Evolutionary conservation across 1,140 invertebrate genomes (phyloP).

Genomic region (Drosophila sucinea): DNA sequence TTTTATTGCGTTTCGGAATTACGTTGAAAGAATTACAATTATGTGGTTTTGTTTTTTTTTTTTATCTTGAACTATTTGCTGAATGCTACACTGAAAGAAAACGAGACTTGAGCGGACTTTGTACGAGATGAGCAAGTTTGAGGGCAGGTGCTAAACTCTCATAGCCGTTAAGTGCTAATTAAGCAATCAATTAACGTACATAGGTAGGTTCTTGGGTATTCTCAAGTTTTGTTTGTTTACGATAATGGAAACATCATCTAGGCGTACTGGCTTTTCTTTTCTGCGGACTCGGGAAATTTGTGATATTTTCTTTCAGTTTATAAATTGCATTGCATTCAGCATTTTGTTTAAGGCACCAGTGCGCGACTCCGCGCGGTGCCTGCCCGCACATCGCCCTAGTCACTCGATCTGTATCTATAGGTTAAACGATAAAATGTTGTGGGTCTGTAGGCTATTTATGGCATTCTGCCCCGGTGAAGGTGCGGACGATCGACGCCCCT

Average conservation of each 20-base stretch:
- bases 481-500: slow-evolving; percentile 28
- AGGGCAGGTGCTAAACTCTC: not conserved
- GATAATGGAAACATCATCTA: not conserved
- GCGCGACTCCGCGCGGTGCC: not conserved
- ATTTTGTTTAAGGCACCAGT: not conserved
- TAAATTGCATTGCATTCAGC: slow-evolving; percentile 9
- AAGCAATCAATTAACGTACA: not conserved
- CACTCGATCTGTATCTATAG: slow-evolving; percentile 4
- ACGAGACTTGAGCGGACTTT: not conserved
- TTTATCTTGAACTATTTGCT: slow-evolving; percentile 33
- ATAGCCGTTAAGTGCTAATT: not conserved
- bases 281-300: too few species aligned
- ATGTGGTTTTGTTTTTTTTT: slow-evolving; percentile 38
- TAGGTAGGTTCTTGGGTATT: not conserved
- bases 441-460: slow-evolving; percentile 66
- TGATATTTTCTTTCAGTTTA: slow-evolving; percentile 12
- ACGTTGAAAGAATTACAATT: slow-evolving; percentile 50
- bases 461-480: slow-evolving; percentile 38
- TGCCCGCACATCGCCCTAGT: not conserved
- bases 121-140: not conserved
- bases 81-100: slow-evolving; percentile 2
- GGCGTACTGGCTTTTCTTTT: not conserved
- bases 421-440: slow-evolving; percentile 44
- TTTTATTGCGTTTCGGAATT: slow-evolving; percentile 65
- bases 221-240: too few species aligned